A percentile compares a stretch with the other conserved stretches of the same genome.
Conservation (phyloP, 2,113 vertebrate species). For the Gymnogyps californianus region DNA sequence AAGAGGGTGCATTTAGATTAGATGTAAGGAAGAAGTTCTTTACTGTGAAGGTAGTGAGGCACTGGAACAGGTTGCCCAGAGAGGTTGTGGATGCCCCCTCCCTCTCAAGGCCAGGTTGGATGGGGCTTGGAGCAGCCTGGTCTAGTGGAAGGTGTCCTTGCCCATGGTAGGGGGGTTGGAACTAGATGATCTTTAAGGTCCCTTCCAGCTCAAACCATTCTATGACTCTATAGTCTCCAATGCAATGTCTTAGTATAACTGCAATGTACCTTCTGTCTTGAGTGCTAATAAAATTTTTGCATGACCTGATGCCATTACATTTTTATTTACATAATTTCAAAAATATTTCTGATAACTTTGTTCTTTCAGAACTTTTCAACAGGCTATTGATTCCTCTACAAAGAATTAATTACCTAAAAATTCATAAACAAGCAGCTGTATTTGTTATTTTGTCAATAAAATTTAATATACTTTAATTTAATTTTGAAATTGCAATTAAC, state of each 20-base stretch:
- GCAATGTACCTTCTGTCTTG: background rate
- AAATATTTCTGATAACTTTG: background rate
- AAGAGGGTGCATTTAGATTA: too few species aligned
- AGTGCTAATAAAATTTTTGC: background rate
- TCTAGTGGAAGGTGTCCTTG: background rate
- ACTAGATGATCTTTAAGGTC: background rate
- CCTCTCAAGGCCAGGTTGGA: too few species aligned
- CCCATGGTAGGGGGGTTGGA: background rate
- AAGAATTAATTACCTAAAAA: background rate
- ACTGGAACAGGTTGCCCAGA: too few species aligned
- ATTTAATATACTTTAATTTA: background rate
- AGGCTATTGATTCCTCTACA: background rate
- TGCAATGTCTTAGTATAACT: background rate
- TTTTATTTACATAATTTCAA: background rate
- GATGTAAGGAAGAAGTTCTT: too few species aligned
- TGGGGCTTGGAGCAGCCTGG: too few species aligned
- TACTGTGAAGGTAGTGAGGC: too few species aligned
- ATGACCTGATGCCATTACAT: background rate
- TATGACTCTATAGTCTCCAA: background rate
- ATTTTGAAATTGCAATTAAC: conserved; percentile 19
- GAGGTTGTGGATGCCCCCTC: too few species aligned
- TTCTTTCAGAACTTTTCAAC: background rate
- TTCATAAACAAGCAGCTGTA: background rate
- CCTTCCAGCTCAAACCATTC: background rate
- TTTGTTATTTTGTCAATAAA: conserved; percentile 24